Evolutionary conservation across 2,113 vertebrate genomes (phyloP).

Genomic region (Axis porcinus): DNA sequence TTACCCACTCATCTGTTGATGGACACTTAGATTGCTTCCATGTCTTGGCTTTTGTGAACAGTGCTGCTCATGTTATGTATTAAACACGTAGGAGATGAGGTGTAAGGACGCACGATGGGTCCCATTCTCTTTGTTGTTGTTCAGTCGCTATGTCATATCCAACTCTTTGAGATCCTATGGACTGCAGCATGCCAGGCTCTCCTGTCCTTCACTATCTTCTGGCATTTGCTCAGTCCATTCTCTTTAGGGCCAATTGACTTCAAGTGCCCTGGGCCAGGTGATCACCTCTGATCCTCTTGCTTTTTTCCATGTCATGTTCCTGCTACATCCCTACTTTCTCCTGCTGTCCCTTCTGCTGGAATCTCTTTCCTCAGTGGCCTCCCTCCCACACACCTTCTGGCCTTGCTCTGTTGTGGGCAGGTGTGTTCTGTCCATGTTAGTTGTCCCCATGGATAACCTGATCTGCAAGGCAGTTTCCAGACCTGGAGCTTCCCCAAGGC

Average conservation of each 20-base stretch:
- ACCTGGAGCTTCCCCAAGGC: background rate
- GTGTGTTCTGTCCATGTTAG: fast-evolving
- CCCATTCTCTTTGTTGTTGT: background rate
- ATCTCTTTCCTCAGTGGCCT: background rate
- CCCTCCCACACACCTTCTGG: fast-evolving
- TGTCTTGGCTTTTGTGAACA: background rate
- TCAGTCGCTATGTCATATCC: background rate
- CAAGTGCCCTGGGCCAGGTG: background rate
- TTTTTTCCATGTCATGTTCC: background rate
- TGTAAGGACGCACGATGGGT: no score
- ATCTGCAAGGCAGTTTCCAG: background rate
- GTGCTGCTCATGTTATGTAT: background rate
- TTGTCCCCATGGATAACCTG: fast-evolving
- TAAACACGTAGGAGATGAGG: background rate
- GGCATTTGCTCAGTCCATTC: background rate
- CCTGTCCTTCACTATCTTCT: background rate
- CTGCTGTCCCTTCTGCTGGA: background rate
- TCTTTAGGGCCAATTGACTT: background rate
- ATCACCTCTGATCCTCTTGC: background rate
- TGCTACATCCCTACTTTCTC: background rate
- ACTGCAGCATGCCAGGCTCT: background rate
- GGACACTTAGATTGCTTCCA: background rate
- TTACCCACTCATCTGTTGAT: background rate
- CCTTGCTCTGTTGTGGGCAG: background rate
- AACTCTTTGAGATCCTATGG: background rate